Base-by-base conservation (phyloP, 2,797 vertebrate genomes). In the Pagetopsis macropterus region DNA sequence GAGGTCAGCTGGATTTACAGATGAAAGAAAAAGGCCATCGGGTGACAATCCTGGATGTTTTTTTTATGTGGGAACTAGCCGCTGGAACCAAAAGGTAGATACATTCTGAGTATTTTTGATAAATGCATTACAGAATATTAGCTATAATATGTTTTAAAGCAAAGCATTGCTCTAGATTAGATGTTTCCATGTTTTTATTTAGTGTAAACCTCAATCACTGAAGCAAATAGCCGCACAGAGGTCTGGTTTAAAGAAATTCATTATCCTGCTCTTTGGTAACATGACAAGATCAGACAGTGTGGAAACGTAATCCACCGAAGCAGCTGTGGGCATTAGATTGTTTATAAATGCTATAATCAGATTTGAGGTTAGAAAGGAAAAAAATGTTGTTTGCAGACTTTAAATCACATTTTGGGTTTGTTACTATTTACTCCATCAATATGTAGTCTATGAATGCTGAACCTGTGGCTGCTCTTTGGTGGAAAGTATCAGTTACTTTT, bases 31-130 rank as follows among this genome's bases (percentile, higher is more conserved):
- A 56, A 61, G 46, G 15, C n/a, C 54, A 8, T 13, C 60, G 41
- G 27, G 43, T 43, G 21, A 60, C 19, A 16, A 6, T 19, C 64
- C 4, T 70, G 79, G 72, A 76, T 57, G 2, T 31, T 44, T 45
- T 27, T 63, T 67, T 40, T n/a, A 72, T 48, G 8, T 23, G 48
- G 23, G 44, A 72, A 72, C 52, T 58, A 23, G 33, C 65, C 62
- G 27, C 69, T 33, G 63, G 40, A 80, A 40, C 5, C 1, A 68
- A 70, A 82, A 83, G 85, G 82, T 90, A 89, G 7, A 72, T 51
- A n/a, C 8, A 49, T 33, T 40, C 41, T 72, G 2, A 46, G 62
- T 17, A 66, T 45, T 14, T 55, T 61, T 80, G 1, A 55, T 23
- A 1, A 46, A 41, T 51, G 0, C 37, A 23, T 61, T 16, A 23